Evolutionary conservation across 1,140 invertebrate species (phyloP), one percentile per base, ranked within the genome.

Genomic region (Drosophila lacertosa): DNA sequence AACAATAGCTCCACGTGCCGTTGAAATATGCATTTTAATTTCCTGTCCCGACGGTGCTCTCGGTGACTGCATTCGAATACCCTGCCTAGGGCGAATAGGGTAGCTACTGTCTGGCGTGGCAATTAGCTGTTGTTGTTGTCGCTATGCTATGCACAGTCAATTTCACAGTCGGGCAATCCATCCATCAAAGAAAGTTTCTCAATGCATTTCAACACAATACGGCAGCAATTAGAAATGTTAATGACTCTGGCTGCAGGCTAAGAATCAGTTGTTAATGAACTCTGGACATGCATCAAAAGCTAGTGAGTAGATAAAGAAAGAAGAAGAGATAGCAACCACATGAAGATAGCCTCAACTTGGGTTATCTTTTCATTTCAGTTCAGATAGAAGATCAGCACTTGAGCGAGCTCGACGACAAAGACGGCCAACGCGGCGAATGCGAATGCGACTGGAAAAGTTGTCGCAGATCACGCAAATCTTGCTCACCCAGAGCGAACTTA

Each of bases 401-500:
- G n/a, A 35, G 29, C 15, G 24, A 24, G 15, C 24, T 48, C 13
- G 9, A 15, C 13, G 13, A 26, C 13, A 13, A 15, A 13, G 13
- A 26, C 13, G 20, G 48, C 62, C 62, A 66, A 59, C 54, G 63
- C 54, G 54, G 7, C 16, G 63, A 32, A 50, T 66, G 59, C 47
- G 10, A 53, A 63, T n/a, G n/a, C n/a, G 33, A 37, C 6, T 20
- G 18, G 10, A 15, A 53, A 63, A 53, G 26, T 16, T 26, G 44
- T 24, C 29, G 37, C 59, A 63, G 37, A 53, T 63, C 39, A 22
- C 29, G 54, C 63, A 59, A 33, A 58, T 59, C 54, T 59, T 42
- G 54, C 54, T 66, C 63, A 66, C 63, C 63, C 63, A 59, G 42
- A 58, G 63, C 63, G 63, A 58, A 65, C 62, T 58, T 39, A 26